Conservation (phyloP, 2,888 invertebrate species). For the Athripsodes cinereus region DNA sequence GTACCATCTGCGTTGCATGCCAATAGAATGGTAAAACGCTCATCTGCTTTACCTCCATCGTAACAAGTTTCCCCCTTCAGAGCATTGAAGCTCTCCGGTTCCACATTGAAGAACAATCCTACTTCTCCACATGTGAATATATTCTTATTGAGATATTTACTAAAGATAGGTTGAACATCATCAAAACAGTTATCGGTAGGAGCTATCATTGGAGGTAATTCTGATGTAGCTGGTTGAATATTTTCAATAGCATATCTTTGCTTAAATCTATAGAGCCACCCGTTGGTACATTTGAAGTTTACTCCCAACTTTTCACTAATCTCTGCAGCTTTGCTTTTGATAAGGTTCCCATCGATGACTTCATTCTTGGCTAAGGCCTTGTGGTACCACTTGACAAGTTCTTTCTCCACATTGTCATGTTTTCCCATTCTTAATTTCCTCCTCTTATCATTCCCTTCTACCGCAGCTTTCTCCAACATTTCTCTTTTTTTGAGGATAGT, state of each 20-base stretch:
- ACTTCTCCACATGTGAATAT: slow-evolving; percentile 15
- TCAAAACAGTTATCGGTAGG: not conserved
- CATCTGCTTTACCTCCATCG: slow-evolving; percentile 6
- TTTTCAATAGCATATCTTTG: slow-evolving; percentile 7
- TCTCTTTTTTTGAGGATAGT: slow-evolving; percentile 10
- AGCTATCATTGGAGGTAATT: not conserved
- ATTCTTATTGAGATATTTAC: slow-evolving; percentile 5
- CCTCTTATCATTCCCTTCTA: slow-evolving; percentile 6
- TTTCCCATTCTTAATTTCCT: slow-evolving; percentile 4
- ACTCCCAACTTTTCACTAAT: slow-evolving; percentile 4
- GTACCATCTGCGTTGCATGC: slow-evolving; percentile 11
- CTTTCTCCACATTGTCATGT: slow-evolving; percentile 9
- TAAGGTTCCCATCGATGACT: not conserved
- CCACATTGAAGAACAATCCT: slow-evolving; percentile 7
- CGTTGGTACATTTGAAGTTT: slow-evolving; percentile 10
- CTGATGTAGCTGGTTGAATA: not conserved
- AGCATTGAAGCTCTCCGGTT: slow-evolving; percentile 4
- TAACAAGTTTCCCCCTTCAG: slow-evolving; percentile 6
- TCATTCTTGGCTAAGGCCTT: not conserved
- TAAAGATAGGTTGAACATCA: slow-evolving; percentile 3
- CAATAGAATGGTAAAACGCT: slow-evolving; percentile 6
- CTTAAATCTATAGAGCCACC: slow-evolving; percentile 11
- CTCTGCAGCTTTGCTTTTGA: slow-evolving; percentile 11
- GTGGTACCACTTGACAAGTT: slow-evolving; percentile 10
- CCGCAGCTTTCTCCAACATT: slow-evolving; percentile 6